Evolutionary conservation across 2,888 invertebrate species (phyloP), one percentile per base, ranked within the genome.

Genomic region (Cosmorhoe ocellata): DNA sequence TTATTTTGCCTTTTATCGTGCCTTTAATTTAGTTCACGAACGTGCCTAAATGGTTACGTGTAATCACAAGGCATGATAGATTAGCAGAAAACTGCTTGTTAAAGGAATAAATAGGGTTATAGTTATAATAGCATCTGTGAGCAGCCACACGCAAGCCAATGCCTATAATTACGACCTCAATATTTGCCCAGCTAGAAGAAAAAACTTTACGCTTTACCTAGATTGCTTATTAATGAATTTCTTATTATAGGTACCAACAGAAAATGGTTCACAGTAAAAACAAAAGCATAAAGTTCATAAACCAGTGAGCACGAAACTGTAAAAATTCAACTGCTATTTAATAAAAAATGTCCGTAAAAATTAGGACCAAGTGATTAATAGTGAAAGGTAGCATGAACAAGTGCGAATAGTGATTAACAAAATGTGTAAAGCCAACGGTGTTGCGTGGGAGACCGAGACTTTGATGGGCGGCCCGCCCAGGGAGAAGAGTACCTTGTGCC

Each of bases 401-500:
- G 24, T 18, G 18, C 7, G 8, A 26, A 24, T 24, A 63, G 64
- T 75, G 73, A 74, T 2, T 32, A 32, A 1, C 32, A 70, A 59
- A 43, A 88, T 89, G 89, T 84, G 89, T 60, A 87, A 89, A 58
- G 77, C 74, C 56, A 88, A 86, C 56, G 81, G 70, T 49, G 85
- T 90, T 53, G 76, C 84, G 37, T 90, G 89, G 88, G 91, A 91
- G 76, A 85, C 88, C 46, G 91, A 91, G 71, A 81, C 90, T 24
- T 67, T 91, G 41, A 85, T 91, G 87, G 90, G 90, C n/a, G 69
- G 76, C 1, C 79, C 82, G 26, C 76, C 81, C 10, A 76, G 76
- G 49, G 72, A 79, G 1, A 71, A 87, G 92, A 86, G 88, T 51
- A 84, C 89, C 50, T 86, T 93, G 64, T 91, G 93, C 71, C 90